These are phyloP conservation scores for Sitta europaea DNA, from an alignment of 2,113 vertebrate species.

Conservation along the genomic window DNA sequence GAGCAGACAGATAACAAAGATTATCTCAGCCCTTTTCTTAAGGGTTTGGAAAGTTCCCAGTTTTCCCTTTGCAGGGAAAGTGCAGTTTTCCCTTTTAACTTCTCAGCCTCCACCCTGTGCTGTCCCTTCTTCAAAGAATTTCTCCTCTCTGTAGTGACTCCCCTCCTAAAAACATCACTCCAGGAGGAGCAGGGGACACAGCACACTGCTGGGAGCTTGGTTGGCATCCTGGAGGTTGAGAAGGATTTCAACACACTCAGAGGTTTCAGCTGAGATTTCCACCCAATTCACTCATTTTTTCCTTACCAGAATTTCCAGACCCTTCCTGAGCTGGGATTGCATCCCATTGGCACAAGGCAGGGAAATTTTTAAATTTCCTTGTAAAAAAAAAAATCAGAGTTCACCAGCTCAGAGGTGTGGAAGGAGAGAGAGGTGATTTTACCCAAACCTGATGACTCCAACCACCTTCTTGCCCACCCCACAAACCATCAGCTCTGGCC, in stretches of 20 bases:
- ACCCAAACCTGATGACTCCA: not conserved
- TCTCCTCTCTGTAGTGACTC: rapidly evolving
- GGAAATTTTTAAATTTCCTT: not conserved
- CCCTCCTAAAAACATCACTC: not conserved
- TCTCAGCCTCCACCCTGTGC: rapidly evolving
- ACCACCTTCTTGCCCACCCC: not conserved
- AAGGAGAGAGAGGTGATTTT: not conserved
- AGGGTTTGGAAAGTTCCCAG: not conserved
- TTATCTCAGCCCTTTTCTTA: not conserved
- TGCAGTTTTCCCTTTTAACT: not conserved
- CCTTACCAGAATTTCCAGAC: not conserved
- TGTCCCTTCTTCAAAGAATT: not conserved
- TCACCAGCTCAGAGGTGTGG: not conserved
- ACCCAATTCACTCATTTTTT: not conserved
- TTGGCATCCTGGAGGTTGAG: not conserved
- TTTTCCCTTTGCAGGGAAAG: not conserved
- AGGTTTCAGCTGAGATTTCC: not conserved
- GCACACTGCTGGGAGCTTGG: not conserved
- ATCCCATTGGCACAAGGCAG: rapidly evolving
- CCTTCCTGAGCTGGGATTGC: not conserved
- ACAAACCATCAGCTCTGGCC: not conserved
- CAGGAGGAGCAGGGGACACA: not conserved
- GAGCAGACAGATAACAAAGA: not conserved
- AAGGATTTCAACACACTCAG: not conserved
- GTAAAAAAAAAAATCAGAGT: not conserved